Evolutionary conservation across 2,113 vertebrate species (phyloP), one percentile per base, ranked within the genome.

Genomic region (Physeter macrocephalus): DNA sequence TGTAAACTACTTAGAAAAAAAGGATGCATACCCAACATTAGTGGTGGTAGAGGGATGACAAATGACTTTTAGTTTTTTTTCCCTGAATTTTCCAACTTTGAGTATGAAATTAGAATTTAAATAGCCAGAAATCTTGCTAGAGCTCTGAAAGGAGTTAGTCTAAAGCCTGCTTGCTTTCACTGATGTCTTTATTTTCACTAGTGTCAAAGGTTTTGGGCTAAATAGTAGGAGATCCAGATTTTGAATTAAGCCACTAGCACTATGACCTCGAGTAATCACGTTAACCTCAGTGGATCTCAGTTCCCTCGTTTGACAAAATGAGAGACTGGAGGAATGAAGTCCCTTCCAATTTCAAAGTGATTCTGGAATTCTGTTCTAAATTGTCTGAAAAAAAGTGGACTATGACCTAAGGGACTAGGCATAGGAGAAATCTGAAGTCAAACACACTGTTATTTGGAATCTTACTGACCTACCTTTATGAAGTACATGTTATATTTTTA

Each of bases 381-480:
- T 95, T 83, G 62, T 88, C 36, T 85, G 41, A 11, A 49, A 80
- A 95, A 96, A 96, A 94, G 75, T 96, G 29, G 72, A 92, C 34
- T 96, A 5, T 91, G 77, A 95, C 57, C 54, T 96, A 71, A 83
- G 62, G 71, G 88, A 81, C 69, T 23, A 96, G 34, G 34, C 66
- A 52, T 23, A 54, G 54, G 80, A 31, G 67, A 96, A 78, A 36
- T 59, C 66, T 96, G 78, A 95, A 94, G 71, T 83, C 52, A 94
- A 93, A 66, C 11, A 31, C 34, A 41, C 27, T 83, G 29, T 81
- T 96, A 57, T 49, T 88, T 85, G 54, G 39, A 93, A 88, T 52
- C 90, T 96, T 81, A 94, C 46, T 95, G 81, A 96, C 80, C 75
- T 88, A 66, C 81, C 81, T 84, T 80, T 88, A 62, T 87, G 52